Base-by-base conservation (phyloP, 92 coral and sea anemone species). In the Porites rus region DNA sequence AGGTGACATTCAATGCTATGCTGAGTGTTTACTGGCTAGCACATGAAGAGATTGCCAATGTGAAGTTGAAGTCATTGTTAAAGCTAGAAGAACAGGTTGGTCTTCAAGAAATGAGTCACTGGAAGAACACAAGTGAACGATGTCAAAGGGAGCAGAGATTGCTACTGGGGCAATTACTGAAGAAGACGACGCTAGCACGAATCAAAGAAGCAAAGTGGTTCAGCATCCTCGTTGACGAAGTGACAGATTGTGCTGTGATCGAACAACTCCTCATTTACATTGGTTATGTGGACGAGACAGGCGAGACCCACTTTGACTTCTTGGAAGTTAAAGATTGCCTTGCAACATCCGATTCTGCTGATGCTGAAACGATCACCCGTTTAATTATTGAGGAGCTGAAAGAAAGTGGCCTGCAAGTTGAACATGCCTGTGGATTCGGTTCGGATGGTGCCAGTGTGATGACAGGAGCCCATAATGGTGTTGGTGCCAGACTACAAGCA, bases 1-100 rank as follows among this genome's bases (percentile, higher is more conserved):
- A 82, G 88, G 84, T 88, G 21, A 81, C 84, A 56, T 88, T 81
- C 84, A 88, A 88, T 65, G 92, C 92, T 7, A 74, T 75, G 82
- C 67, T 82, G 84, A 79, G 83, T 75, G 83, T 88, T 10, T 75
- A 88, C 25, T 82, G 88, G 88, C 84, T 88, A 58, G 83, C 88
- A 3, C 61, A 52, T 74, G 84, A 88, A 68, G 88, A 88, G 82
- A 79, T 88, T 65, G 87, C 88, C 18, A 88, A 88, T 20, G 82
- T 80, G 66, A 81, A 88, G 19, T 71, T 82, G 13, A 75, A 24
- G 46, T 82, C 91, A 67, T 86, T 75, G 8, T 59, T 88, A 18
- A 66, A 74, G 69, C 20, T 88, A 18, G 68, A 83, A 18, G 68
- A 83, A 69, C 92, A 75, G 88, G 75, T 75, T 14, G 84, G 92